Evolutionary conservation across 2,113 vertebrate species (phyloP), one percentile per base, ranked within the genome.

Genomic region (Scophthalmus maximus): DNA sequence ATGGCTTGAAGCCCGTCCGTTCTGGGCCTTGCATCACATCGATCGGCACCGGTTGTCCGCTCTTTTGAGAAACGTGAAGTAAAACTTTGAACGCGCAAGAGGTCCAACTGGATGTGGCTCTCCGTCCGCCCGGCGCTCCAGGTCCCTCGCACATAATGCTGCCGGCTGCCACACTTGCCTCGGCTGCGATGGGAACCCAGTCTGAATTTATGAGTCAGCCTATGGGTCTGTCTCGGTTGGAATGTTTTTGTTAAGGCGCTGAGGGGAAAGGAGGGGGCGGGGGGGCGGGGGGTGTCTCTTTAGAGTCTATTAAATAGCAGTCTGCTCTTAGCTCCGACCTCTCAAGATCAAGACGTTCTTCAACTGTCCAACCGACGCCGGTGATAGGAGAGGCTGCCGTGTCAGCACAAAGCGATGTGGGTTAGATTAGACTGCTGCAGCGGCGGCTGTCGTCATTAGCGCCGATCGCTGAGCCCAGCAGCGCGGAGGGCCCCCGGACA

Each of bases 241-340:
- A 88, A 87, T 87, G 79, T 84, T 84, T 86, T 88, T 86, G 79
- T 78, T 88, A 72, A 84, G 68, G 61, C 64, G 22, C 67, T 63
- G 63, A 56, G 69, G 65, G 53, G 75, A 55, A 46, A 68, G 34
- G 23, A 49, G 50, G 30, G 8, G 47, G 46, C 17, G 30, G 38
- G 11, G 30, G 23, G 49, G 25, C 17, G 25, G 25, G 10, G 51
- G n/a, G 3, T 55, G n/a, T 50, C 17, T 68, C 29, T 29, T 68
- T 34, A 66, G 46, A 38, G 57, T 79, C 62, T 58, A 51, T 64
- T 68, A 76, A 72, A 72, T 25, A 27, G 10, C 26, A 40, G 22
- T 47, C 60, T 51, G 26, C 1, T 67, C 46, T 58, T 18, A 50
- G 26, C 64, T 65, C 6, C 8, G 9, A 30, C 44, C 46, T 6